Evolutionary conservation across 1,140 invertebrate species (phyloP), one percentile per base, ranked within the genome.

Genomic region (Drosophila triauraria): DNA sequence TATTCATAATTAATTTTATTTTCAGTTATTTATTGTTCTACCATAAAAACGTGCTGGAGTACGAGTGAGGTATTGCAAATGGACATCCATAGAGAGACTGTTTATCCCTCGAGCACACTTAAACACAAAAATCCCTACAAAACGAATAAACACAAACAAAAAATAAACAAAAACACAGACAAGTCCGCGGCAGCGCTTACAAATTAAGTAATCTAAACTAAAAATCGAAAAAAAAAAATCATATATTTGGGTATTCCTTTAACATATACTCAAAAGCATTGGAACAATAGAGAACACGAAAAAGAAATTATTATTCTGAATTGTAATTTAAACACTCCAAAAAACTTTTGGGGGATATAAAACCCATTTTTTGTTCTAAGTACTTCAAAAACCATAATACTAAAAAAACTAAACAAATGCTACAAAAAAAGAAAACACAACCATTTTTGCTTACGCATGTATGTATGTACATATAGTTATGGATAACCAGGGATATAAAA

Each of bases 1-100:
- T 10, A 2, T 23, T 43, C 6, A 13, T 58, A 4, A 48, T 47
- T 4, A 13, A 17, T 23, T 35, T 17, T 17, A 15, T 53, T 25
- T 58, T 40, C 94, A 97, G 97, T 76, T 98, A 98, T 94, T 94
- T 98, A 54, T 94, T 98, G 50, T 98, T 98, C 94, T 98, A 98
- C 93, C 98, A 98, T 94, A 98, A 98, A 93, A 97, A 97, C 93
- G 96, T 97, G 65, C 93, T 98, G 93, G 97, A 97, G 88, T 98
- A 97, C 91, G 96, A 95, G 74, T 93, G 75, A 81, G 38, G 32
- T 44, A 53, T 59, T 35, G 51, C 20, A 23, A 40, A 30, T 27
- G 40, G 38, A 54, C 40, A 68, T 57, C 54, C 57, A 62, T 42
- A 20, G 44, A 69, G 80, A 83, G 80, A 87, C 77, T 84, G 84